Conservation (phyloP, 2,797 vertebrate species). For the Serranus cabrilla region DNA sequence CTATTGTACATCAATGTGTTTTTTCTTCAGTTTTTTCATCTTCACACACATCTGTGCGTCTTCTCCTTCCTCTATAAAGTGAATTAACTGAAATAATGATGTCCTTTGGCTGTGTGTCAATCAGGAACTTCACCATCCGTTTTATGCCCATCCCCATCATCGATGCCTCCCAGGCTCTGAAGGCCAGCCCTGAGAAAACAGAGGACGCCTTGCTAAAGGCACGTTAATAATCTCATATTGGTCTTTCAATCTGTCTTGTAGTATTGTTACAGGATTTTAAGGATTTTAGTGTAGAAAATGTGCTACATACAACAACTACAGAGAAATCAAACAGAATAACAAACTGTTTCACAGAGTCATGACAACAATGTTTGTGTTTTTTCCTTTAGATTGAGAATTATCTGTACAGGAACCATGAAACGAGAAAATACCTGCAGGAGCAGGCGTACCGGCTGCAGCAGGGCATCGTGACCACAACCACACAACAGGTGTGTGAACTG, state of each 20-base stretch:
- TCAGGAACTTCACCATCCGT: conserved; percentile 95
- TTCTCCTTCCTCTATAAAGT: neutral
- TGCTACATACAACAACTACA: neutral
- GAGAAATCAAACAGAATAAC: neutral
- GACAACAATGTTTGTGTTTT: neutral
- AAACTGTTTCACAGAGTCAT: neutral
- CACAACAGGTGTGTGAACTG: conserved; percentile 90
- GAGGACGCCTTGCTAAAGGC: conserved; percentile 97
- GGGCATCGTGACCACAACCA: conserved; percentile 97
- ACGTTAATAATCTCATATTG: conserved; percentile 13
- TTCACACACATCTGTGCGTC: neutral
- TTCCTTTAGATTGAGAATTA: conserved; percentile 94
- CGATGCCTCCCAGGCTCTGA: conserved; percentile 96
- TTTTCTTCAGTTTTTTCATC: neutral
- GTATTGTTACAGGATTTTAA: neutral
- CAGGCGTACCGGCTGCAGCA: conserved; percentile 98
- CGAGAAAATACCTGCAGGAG: conserved; percentile 95
- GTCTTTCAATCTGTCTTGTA: neutral
- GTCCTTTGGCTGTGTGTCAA: conserved; percentile 24
- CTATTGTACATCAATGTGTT: neutral
- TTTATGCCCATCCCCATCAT: conserved; percentile 99
- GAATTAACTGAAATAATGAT: conserved; percentile 20
- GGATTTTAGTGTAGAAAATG: neutral
- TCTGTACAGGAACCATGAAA: conserved; percentile 96
- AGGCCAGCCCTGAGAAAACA: conserved; percentile 96